phyloP scores from a whole-genome alignment of 1,140 invertebrate genomes.

The Drosophila leontia region DNA sequence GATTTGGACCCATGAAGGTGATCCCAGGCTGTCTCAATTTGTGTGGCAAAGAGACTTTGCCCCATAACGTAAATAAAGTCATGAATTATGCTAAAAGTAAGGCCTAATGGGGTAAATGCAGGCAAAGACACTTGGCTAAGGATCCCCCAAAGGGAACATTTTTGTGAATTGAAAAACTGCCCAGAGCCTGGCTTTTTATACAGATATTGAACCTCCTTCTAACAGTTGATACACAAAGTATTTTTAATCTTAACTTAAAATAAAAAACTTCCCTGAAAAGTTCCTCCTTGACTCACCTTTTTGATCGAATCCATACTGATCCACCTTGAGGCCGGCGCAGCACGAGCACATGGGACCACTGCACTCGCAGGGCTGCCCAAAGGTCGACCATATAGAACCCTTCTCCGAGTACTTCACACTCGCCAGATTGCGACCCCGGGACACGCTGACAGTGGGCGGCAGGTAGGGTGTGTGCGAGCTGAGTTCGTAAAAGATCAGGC shows the following conservation, averaged over 20 bases:
- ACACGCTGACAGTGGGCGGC: constrained; percentile 78
- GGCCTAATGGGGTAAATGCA: neutral
- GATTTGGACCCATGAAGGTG: neutral
- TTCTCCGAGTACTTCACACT: constrained; percentile 74
- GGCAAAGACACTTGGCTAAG: neutral
- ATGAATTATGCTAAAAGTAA: constrained; percentile 11
- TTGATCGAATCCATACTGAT: constrained; percentile 77
- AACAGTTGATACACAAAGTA: neutral
- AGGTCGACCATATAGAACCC: constrained; percentile 80
- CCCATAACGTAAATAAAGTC: constrained; percentile 1
- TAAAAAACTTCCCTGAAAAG: too few relatives aligned
- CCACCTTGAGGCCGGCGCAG: constrained; percentile 77
- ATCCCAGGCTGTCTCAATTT: constrained; percentile 5
- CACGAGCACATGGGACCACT: constrained; percentile 63
- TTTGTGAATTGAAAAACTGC: neutral
- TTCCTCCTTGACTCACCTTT: constrained; percentile 53
- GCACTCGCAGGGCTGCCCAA: constrained; percentile 78
- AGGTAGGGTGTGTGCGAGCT: constrained; percentile 58
- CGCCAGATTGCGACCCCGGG: constrained; percentile 70
- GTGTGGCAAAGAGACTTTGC: neutral
- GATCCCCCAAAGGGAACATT: neutral
- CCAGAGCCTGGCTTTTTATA: neutral
- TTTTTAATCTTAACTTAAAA: too few relatives aligned
- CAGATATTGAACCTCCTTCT: neutral
- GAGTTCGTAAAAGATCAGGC: constrained; percentile 76